phyloP scores from a whole-genome alignment of 2,797 vertebrate genomes.

The Acrossocheilus fasciatus region DNA sequence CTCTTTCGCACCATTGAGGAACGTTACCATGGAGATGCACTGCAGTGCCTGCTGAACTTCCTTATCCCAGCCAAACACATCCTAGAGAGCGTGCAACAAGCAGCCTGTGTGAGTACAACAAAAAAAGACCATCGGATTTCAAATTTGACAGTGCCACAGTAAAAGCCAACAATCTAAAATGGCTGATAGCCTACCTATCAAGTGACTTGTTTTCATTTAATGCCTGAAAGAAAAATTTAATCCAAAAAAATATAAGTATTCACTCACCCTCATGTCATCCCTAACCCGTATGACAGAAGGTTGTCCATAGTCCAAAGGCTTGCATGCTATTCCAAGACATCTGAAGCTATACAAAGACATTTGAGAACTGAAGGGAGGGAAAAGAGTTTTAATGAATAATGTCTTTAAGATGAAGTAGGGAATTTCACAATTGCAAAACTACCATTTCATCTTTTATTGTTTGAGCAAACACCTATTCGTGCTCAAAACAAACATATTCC shows the following conservation, averaged over 20 bases:
- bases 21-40: slow-evolving; percentile 87
- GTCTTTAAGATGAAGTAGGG: not conserved
- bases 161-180: not conserved
- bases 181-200: not conserved
- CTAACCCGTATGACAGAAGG: not conserved
- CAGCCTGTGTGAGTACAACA: slow-evolving; percentile 88
- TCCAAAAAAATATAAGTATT: not conserved
- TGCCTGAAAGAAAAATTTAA: not conserved
- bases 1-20: slow-evolving; percentile 92
- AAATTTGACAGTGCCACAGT: not conserved
- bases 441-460: not conserved
- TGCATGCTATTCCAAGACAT: not conserved
- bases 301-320: not conserved
- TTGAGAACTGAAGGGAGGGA: not conserved
- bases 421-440: not conserved
- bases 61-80: slow-evolving; percentile 93
- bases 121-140: not conserved
- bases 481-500: not conserved
- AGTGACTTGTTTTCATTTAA: not conserved
- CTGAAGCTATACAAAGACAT: not conserved
- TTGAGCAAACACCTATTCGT: not conserved
- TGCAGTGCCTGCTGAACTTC: slow-evolving; percentile 92
- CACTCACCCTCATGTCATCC: not conserved
- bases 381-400: not conserved
- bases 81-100: slow-evolving; percentile 90